Conservation (phyloP, 2,797 vertebrate genomes). For the Xerus rutilus region DNA sequence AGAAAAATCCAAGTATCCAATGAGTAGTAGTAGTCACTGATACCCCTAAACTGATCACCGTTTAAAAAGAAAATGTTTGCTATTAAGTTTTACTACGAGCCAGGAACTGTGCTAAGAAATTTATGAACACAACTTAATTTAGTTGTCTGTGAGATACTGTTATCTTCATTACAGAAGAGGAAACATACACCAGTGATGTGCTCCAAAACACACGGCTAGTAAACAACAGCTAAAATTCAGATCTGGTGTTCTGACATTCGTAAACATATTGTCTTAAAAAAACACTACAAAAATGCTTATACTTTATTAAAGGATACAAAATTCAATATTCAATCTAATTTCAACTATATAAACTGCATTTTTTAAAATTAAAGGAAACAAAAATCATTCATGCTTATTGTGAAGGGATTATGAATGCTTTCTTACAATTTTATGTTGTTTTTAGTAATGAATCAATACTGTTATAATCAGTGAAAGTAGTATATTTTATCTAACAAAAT, state of each 20-base stretch:
- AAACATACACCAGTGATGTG: background rate
- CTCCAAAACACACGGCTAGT: background rate
- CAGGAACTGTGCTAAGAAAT: background rate
- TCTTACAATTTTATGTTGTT: background rate
- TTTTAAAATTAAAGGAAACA: slow-evolving; percentile 44
- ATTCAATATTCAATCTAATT: background rate
- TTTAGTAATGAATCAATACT: background rate
- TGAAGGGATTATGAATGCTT: background rate
- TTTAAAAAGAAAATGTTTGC: background rate
- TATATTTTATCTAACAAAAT: slow-evolving; percentile 27
- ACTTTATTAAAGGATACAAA: slow-evolving; percentile 44
- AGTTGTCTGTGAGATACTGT: background rate
- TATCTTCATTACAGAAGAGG: background rate
- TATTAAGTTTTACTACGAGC: background rate
- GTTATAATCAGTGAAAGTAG: background rate
- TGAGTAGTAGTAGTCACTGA: background rate
- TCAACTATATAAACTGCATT: slow-evolving; percentile 6
- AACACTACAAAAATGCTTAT: background rate
- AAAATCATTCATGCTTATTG: background rate
- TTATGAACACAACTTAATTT: background rate
- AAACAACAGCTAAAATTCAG: background rate
- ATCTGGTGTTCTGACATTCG: background rate
- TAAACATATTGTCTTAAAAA: background rate
- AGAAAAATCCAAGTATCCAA: background rate
- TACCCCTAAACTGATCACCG: background rate